These are phyloP conservation scores for Scolanthus callimorphus DNA, from an alignment of 92 coral and sea anemone species.

Conservation along the genomic window DNA sequence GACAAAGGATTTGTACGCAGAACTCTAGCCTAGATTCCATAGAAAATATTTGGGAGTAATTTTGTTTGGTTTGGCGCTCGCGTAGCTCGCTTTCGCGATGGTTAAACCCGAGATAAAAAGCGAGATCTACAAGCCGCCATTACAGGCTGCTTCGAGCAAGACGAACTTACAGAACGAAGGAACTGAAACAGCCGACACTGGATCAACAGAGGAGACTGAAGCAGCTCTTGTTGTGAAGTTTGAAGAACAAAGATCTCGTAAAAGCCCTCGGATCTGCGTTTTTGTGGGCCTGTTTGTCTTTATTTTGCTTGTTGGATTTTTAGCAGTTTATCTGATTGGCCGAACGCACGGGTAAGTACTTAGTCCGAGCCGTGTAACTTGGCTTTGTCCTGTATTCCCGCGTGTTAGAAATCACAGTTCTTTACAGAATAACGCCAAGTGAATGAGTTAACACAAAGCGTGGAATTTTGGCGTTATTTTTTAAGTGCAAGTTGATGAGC, in stretches of 20 bases:
- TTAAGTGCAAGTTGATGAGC: no score
- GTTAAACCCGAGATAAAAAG: constrained; percentile 67
- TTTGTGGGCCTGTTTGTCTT: constrained; percentile 61
- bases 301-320: constrained; percentile 68
- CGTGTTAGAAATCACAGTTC: no score
- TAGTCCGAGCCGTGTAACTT: no score
- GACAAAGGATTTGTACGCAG: no score
- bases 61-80: background rate
- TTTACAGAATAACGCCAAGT: no score
- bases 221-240: constrained; percentile 44
- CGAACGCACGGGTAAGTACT: constrained; percentile 38
- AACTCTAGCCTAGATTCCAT: no score
- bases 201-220: constrained; percentile 3
- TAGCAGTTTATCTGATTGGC: constrained; percentile 68
- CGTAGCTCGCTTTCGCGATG: constrained; percentile 21
- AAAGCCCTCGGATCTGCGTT: constrained; percentile 65
- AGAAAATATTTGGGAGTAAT: no score
- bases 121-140: constrained; percentile 45
- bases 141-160: constrained; percentile 18
- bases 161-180: constrained; percentile 55
- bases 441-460: no score
- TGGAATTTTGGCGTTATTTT: no score
- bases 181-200: background rate
- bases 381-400: no score
- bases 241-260: constrained; percentile 39